Conservation (phyloP, 2,797 vertebrate species). For the Eidolon dupreanum region DNA sequence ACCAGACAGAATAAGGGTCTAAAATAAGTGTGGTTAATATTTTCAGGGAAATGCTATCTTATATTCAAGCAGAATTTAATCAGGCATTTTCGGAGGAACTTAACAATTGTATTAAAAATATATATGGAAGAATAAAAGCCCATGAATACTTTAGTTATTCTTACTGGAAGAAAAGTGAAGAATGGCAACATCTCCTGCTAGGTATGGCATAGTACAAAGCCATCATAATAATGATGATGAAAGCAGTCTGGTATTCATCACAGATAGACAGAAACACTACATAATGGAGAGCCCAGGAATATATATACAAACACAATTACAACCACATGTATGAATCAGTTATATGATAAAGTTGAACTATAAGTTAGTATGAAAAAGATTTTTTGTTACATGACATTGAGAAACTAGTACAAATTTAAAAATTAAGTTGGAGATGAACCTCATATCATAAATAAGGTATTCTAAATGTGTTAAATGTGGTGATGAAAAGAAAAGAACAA, state of each 20-base stretch:
- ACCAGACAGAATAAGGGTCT: neutral
- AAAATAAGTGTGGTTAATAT: neutral
- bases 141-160: neutral
- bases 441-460: neutral
- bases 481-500: neutral
- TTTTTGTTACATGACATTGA: neutral
- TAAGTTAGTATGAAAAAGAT: neutral
- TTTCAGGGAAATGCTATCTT: conserved; percentile 17
- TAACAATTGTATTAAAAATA: neutral
- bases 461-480: neutral
- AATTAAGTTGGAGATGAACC: neutral
- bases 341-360: neutral
- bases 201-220: neutral
- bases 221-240: neutral
- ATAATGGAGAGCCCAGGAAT: neutral
- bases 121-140: neutral
- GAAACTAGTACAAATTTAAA: neutral
- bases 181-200: neutral
- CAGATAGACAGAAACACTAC: neutral
- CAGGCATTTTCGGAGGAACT: neutral
- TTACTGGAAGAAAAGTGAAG: neutral
- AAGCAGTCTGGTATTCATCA: neutral
- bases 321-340: neutral
- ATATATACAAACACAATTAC: neutral
- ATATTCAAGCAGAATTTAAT: neutral